Percentiles rank a stretch among this genome's conserved stretches.
phyloP scores from a whole-genome alignment of 2,113 vertebrate species.

The Hepsetus odoe region DNA sequence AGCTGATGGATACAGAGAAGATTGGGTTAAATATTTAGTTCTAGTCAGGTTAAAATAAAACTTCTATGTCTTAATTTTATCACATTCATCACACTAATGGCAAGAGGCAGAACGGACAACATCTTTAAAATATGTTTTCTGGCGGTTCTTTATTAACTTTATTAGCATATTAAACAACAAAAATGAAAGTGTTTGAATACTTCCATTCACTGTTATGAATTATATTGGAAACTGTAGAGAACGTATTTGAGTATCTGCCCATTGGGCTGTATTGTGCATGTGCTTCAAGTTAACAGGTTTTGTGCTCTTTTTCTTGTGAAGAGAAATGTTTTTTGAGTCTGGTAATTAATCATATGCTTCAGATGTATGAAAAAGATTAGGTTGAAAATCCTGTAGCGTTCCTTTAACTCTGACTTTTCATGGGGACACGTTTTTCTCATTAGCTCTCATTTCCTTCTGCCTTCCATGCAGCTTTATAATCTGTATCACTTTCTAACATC shows the following conservation, averaged over 20 bases:
- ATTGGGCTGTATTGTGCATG: no score
- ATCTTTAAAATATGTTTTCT: background rate
- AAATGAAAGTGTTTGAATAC: no score
- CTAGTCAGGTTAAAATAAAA: background rate
- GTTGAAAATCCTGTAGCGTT: background rate
- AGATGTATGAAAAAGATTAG: background rate
- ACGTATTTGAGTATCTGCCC: no score
- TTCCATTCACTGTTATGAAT: no score
- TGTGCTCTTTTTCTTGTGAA: no score
- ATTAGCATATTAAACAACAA: no score
- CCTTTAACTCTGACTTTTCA: background rate
- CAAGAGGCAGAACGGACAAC: background rate
- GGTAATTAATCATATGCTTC: background rate
- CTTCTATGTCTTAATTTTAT: background rate
- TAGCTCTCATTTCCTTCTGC: background rate
- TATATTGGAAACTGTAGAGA: no score
- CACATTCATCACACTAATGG: background rate
- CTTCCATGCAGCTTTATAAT: background rate
- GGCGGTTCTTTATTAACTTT: no score
- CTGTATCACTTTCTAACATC: background rate
- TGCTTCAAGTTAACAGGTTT: no score
- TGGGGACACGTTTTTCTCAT: background rate
- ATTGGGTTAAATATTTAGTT: background rate
- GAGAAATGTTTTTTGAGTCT: background rate
- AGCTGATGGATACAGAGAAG: slow-evolving; percentile 54